phyloP scores from a whole-genome alignment of 2,888 invertebrate genomes.

The Chaitophorus viminalis region DNA sequence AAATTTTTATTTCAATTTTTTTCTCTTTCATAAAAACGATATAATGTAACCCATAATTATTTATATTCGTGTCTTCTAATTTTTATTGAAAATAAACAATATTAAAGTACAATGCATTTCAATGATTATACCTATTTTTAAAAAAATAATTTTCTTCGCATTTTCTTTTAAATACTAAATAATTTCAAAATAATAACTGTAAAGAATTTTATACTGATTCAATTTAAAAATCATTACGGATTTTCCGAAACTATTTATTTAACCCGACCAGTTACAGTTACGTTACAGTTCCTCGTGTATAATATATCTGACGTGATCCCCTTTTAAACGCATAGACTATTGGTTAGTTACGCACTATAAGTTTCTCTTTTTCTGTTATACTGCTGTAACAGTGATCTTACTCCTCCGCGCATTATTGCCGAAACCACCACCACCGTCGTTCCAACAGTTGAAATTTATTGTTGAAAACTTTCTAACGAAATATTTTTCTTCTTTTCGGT shows the following conservation, averaged over 20 bases:
- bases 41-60: too few relatives aligned
- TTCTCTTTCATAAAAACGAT: too few relatives aligned
- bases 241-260: not conserved
- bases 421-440: not conserved
- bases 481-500: slow-evolving; percentile 15
- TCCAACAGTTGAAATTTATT: slow-evolving; percentile 20
- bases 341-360: slow-evolving; percentile 1
- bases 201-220: not conserved
- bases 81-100: too few relatives aligned
- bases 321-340: not conserved
- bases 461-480: slow-evolving; percentile 27
- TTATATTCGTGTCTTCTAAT: too few relatives aligned
- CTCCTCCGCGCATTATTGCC: not conserved
- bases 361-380: not conserved
- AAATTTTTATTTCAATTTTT: too few relatives aligned
- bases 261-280: not conserved
- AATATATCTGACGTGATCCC: slow-evolving; percentile 11
- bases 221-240: not conserved
- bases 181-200: too few relatives aligned
- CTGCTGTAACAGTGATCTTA: not conserved
- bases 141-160: too few relatives aligned
- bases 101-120: too few relatives aligned
- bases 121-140: too few relatives aligned
- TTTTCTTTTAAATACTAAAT: not conserved
- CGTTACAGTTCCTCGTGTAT: not conserved